Evolutionary conservation across 2,888 invertebrate genomes (phyloP), one percentile per base, ranked within the genome.

Genomic region (Electrophaes corylata): DNA sequence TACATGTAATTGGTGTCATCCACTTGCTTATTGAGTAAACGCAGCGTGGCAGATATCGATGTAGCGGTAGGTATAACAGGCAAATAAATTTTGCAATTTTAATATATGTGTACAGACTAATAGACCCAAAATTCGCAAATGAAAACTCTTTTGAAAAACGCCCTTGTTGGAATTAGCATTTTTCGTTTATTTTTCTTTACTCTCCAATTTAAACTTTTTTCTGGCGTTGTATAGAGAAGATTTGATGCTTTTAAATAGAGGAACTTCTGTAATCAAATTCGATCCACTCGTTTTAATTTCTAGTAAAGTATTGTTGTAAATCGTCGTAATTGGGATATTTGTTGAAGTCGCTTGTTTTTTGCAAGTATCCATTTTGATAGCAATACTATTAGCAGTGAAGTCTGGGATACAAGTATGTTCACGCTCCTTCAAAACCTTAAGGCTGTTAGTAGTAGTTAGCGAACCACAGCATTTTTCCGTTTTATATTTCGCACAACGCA

Each of bases 401-500:
- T 57, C 20, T 3, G 51, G 52, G 1, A 16, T 10, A 20, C 57
- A 57, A 23, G 37, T 41, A 41, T 57, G 57, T 5, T 0, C n/a
- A 0, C 16, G 23, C 18, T 47, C 18, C 14, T 52, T 57, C 8
- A 57, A 29, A 37, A 52, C 16, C n/a, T 31, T 23, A 37, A 52
- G 31, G 12, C 52, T 26, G 18, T n/a, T 16, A 2, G 52, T 43
- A 3, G 35, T 43, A 12, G 35, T 47, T 3, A 57, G 19, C n/a
- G 29, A 31, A 2, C 52, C 57, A 18, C 4, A 0, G 19, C 57
- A 57, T 31, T 31, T 43, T 29, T 29, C 43, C 6, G 19, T 11
- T 39, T 19, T 37, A 44, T 57, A 57, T 35, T 52, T 57, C 12
- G 43, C 14, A 47, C 57, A 57, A 1, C 57, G 57, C 29, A 47